Evolutionary conservation across 2,113 vertebrate species (phyloP).

Genomic region (Centropus bengalensis): DNA sequence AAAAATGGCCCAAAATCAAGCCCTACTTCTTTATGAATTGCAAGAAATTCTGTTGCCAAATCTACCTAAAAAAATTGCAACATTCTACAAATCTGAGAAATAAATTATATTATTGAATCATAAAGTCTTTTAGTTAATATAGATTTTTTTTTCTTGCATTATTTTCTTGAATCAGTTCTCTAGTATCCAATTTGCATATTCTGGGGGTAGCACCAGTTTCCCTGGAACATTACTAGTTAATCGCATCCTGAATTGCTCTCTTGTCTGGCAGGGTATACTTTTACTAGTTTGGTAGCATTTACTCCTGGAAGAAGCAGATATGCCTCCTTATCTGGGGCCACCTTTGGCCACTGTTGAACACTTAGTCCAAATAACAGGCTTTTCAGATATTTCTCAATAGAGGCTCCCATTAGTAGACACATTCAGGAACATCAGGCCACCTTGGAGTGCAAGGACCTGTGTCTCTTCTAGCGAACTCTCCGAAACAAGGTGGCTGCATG

Average conservation of each 20-base stretch:
- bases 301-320: background rate
- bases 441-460: background rate
- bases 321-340: background rate
- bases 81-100: background rate
- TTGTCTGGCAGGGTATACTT: background rate
- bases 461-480: background rate
- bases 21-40: background rate
- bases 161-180: background rate
- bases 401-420: background rate
- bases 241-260: background rate
- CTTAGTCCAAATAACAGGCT: background rate
- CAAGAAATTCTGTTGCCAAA: background rate
- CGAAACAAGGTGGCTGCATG: background rate
- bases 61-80: background rate
- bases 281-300: background rate
- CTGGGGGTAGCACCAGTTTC: background rate
- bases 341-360: background rate
- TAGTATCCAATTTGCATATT: rapidly evolving
- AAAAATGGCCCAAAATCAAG: background rate
- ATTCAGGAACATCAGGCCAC: background rate
- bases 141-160: background rate
- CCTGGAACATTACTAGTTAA: background rate
- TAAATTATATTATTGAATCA: background rate
- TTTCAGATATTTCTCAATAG: background rate
- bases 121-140: background rate